Evolutionary conservation across 2,888 invertebrate species (phyloP).

Genomic region (Cephus rjabovi): DNA sequence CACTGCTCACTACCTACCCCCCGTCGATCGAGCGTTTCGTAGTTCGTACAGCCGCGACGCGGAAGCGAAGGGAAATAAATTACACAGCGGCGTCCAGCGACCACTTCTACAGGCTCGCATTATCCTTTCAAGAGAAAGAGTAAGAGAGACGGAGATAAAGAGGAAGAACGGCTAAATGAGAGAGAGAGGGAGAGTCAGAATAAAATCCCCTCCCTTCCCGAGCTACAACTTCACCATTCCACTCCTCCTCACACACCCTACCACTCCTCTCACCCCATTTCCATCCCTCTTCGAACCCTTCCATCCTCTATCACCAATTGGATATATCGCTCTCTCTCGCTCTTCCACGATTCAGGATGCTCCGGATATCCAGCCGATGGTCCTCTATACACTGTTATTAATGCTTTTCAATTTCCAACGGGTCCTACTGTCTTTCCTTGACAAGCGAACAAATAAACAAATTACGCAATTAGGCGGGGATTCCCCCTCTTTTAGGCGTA

Average conservation of each 20-base stretch:
- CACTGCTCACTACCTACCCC: slow-evolving; percentile 44
- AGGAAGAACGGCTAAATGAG: neutral
- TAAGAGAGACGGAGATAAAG: neutral
- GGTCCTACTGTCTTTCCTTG: slow-evolving; percentile 39
- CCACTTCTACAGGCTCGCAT: slow-evolving; percentile 44
- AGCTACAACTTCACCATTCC: slow-evolving; percentile 20
- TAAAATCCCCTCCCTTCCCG: slow-evolving; percentile 19
- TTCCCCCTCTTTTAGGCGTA: slow-evolving; percentile 31
- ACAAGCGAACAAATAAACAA: slow-evolving; percentile 49
- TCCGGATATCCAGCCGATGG: slow-evolving; percentile 6
- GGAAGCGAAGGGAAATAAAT: slow-evolving; percentile 64
- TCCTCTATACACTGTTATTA: slow-evolving; percentile 43
- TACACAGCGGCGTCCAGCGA: slow-evolving; percentile 51
- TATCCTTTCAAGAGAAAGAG: slow-evolving; percentile 28
- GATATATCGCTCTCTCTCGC: slow-evolving; percentile 22
- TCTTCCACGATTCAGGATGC: slow-evolving; percentile 8
- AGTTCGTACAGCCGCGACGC: slow-evolving; percentile 56
- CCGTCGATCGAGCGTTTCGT: slow-evolving; percentile 54
- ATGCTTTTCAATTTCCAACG: slow-evolving; percentile 59
- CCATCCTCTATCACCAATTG: slow-evolving; percentile 19
- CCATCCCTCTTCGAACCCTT: slow-evolving; percentile 32
- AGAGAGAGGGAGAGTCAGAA: neutral
- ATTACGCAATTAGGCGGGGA: slow-evolving; percentile 52
- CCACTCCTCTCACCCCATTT: slow-evolving; percentile 21
- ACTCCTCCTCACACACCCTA: slow-evolving; percentile 12